These are phyloP conservation scores for Aphelenchoides avenae DNA, from an alignment of 1,140 invertebrate species.

Conservation along the genomic window DNA sequence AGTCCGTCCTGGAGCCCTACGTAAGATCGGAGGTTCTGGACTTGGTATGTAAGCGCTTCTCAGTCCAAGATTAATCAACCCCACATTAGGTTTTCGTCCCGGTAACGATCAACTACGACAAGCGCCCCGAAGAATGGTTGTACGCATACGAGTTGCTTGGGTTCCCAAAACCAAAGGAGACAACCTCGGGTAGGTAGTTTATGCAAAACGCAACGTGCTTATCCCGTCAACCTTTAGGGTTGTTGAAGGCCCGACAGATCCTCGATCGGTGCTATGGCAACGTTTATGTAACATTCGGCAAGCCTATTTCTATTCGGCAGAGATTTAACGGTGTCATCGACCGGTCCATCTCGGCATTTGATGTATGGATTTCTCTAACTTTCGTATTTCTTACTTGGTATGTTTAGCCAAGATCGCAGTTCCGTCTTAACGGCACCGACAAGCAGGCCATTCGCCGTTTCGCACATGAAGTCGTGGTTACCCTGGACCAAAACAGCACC, in stretches of 20 bases:
- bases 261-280: constrained; percentile 76
- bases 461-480: constrained; percentile 43
- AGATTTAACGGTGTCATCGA: constrained; percentile 45
- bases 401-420: constrained; percentile 19
- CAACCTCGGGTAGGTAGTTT: constrained; percentile 59
- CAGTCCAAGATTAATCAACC: too few relatives aligned
- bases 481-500: constrained; percentile 46
- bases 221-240: constrained; percentile 63
- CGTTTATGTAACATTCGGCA: constrained; percentile 75
- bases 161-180: constrained; percentile 91
- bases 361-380: too few relatives aligned
- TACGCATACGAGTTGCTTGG: constrained; percentile 90
- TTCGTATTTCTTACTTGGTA: constrained; percentile 6
- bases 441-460: constrained; percentile 37
- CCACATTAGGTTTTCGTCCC: constrained; percentile 83
- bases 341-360: too few relatives aligned
- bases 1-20: constrained; percentile 73
- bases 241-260: constrained; percentile 75
- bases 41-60: constrained; percentile 39
- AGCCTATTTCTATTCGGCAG: constrained; percentile 70
- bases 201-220: constrained; percentile 22
- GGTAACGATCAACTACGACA: constrained; percentile 87
- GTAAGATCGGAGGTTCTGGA: constrained; percentile 62
- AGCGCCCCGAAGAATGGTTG: constrained; percentile 81
- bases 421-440: constrained; percentile 10